phyloP scores from a whole-genome alignment of 2,888 invertebrate genomes.

The Theretra japonica region DNA sequence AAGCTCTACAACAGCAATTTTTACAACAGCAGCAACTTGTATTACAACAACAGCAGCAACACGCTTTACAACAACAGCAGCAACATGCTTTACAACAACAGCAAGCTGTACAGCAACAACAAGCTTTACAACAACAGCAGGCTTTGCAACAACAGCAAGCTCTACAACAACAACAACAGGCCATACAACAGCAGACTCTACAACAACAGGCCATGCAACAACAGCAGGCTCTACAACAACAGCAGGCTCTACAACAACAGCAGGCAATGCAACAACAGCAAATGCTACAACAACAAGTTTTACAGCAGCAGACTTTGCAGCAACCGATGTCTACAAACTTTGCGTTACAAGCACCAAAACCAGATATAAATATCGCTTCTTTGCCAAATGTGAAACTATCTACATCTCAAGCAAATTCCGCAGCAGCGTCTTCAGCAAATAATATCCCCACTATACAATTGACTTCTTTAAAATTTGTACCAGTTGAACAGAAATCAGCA shows the following conservation, averaged over 20 bases:
- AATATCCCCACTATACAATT: constrained; percentile 31
- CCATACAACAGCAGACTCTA: constrained; percentile 11
- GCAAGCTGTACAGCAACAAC: neutral
- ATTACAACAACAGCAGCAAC: constrained; percentile 23
- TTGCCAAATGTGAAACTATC: constrained; percentile 29
- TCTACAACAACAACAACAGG: constrained; percentile 28
- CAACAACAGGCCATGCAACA: constrained; percentile 24
- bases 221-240: constrained; percentile 14
- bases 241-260: constrained; percentile 22
- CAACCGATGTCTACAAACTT: constrained; percentile 32
- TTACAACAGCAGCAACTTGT: constrained; percentile 8
- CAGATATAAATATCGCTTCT: constrained; percentile 29
- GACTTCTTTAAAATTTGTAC: constrained; percentile 32
- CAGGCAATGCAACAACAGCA: constrained; percentile 21
- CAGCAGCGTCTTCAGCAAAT: neutral
- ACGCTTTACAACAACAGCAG: constrained; percentile 8
- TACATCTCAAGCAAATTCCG: constrained; percentile 34
- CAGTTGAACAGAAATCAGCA: constrained; percentile 27
- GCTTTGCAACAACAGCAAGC: constrained; percentile 23
- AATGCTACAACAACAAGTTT: constrained; percentile 25
- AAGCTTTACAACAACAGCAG: constrained; percentile 23
- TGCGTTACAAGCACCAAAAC: constrained; percentile 21
- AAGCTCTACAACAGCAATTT: constrained; percentile 24
- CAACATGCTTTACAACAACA: constrained; percentile 24
- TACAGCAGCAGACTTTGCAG: constrained; percentile 22